Conservation (phyloP, 2,113 vertebrate genomes). For the Formicarius rufipectus region DNA sequence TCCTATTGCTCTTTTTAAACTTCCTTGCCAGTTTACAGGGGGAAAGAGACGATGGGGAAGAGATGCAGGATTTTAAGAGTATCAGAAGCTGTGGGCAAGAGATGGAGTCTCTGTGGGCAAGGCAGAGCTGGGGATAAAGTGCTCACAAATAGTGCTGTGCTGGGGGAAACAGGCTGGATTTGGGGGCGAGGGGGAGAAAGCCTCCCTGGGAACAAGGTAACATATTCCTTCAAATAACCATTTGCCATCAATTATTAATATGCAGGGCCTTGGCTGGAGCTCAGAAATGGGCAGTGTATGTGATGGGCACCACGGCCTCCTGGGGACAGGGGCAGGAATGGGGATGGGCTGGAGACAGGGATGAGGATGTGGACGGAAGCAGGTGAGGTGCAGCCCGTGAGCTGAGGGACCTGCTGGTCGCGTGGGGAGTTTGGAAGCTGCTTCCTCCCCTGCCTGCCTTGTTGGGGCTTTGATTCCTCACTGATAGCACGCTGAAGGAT, state of each 20-base stretch:
- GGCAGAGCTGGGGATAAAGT: not conserved
- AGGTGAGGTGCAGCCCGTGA: rapidly evolving
- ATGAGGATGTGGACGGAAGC: not conserved
- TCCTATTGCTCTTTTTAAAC: not conserved
- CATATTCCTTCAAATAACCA: not conserved
- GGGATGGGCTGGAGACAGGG: not conserved
- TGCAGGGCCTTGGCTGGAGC: not conserved
- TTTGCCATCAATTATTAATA: conserved; percentile 37
- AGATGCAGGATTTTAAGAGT: not conserved
- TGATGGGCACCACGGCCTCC: not conserved
- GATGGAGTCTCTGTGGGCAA: not conserved
- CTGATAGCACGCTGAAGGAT: conserved; percentile 69
- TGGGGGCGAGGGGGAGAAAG: not conserved
- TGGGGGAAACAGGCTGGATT: not conserved
- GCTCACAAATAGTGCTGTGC: rapidly evolving
- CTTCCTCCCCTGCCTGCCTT: not conserved
- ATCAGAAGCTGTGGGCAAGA: not conserved
- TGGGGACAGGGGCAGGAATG: not conserved
- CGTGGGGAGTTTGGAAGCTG: not conserved
- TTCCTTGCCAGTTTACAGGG: not conserved
- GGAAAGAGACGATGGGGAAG: no score
- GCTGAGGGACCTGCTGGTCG: not conserved
- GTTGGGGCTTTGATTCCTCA: conserved; percentile 62
- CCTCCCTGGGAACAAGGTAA: conserved; percentile 42
- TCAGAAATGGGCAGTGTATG: not conserved